These are phyloP conservation scores for Osmerus mordax DNA, from an alignment of 2,113 vertebrate genomes.

Conservation along the genomic window DNA sequence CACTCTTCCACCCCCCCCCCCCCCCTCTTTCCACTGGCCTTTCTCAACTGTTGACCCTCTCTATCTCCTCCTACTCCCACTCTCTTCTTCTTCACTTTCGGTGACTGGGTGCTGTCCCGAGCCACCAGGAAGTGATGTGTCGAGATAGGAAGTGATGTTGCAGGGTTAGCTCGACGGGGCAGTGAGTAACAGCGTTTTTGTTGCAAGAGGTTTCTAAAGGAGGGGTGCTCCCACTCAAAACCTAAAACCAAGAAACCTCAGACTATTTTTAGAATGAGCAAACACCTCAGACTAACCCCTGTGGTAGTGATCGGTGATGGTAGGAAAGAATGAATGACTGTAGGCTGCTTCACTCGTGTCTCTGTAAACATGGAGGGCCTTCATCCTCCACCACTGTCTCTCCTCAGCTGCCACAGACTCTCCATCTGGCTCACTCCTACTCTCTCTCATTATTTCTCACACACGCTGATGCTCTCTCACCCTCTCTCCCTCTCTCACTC, in stretches of 20 bases:
- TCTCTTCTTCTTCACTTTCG: not conserved
- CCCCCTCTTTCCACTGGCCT: too few species aligned
- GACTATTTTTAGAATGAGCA: conserved; percentile 11
- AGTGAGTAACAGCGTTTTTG: not conserved
- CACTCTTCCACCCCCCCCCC: not conserved
- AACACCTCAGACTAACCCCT: conserved; percentile 19
- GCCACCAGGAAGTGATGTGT: not conserved
- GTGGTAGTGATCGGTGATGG: conserved; percentile 49
- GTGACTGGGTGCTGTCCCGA: too few species aligned
- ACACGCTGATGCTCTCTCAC: too few species aligned
- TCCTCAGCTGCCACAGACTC: not conserved
- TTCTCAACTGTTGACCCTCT: too few species aligned
- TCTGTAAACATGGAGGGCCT: not conserved
- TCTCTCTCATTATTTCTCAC: not conserved
- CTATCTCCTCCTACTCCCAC: not conserved
- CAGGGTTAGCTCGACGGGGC: not conserved
- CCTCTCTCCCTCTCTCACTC: too few species aligned
- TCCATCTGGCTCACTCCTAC: not conserved
- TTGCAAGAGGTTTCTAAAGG: not conserved
- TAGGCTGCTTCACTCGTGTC: not conserved
- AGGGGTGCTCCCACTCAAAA: not conserved
- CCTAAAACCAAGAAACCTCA: not conserved
- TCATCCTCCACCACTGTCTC: not conserved
- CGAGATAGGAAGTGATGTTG: not conserved
- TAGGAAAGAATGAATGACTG: conserved; percentile 2